Evolutionary conservation across 2,797 vertebrate species (phyloP), one percentile per base, ranked within the genome.

Genomic region (Periparus ater): DNA sequence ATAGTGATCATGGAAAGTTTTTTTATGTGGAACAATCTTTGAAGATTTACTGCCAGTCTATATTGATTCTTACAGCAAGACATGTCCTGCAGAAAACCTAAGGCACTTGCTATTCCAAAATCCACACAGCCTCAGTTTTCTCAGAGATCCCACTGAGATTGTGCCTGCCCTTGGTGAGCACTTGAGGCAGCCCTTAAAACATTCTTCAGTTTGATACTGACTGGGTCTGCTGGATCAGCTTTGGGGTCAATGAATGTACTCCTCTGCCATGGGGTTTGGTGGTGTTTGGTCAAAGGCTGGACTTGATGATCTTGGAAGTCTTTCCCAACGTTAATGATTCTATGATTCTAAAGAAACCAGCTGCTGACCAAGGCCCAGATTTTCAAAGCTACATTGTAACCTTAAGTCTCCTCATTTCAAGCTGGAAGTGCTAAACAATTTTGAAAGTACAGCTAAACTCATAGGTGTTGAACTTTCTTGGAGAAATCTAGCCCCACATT

Each of bases 381-480:
- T 78, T 84, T 62, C 36, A 22, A 70, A 91, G 36, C 17, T 32
- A 58, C 17, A 66, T 75, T 42, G 51, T 73, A 84, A 30, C 18
- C 36, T 57, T 18, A 4, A 18, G 10, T 51, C 61, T 66, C 60
- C 32, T 88, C 40, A 66, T 44, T 84, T 86, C 47, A 86, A 81
- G 26, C 12, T 32, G 55, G 11, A 55, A 67, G 20, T 30, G 36
- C 27, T 36, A 15, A 68, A 81, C 15, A 48, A 47, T 32, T 80
- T 57, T 71, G 9, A n/a, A 85, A 88, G 34, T 3, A 34, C 1
- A 58, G 12, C 15, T 88, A 26, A 66, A 81, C 36, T 36, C 34
- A 29, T 0, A 57, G 18, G 23, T 34, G 4, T 7, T 72, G n/a
- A 51, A 29, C 2, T 44, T 60, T 4, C 32, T n/a, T 29, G 1